These are phyloP conservation scores for Spodoptera litura DNA, from an alignment of 1,140 invertebrate species.

Conservation along the genomic window DNA sequence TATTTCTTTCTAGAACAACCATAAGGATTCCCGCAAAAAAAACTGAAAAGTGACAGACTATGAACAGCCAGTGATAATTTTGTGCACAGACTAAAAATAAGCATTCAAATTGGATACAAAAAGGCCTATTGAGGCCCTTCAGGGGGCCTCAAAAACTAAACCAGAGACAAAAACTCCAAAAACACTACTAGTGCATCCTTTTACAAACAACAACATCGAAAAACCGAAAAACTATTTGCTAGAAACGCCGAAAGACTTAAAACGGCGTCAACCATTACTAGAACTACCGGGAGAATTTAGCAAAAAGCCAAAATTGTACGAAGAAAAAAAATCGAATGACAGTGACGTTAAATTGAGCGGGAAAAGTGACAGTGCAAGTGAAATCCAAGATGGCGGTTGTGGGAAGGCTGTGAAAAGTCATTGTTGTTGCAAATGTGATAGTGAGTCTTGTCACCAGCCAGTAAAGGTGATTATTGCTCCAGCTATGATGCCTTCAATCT, in stretches of 20 bases:
- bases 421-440: slow-evolving; percentile 43
- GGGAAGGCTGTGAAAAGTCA: slow-evolving; percentile 43
- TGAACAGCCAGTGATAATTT: slow-evolving; percentile 18
- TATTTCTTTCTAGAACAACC: neutral
- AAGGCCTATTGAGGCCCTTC: slow-evolving; percentile 63
- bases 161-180: slow-evolving; percentile 54
- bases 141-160: slow-evolving; percentile 61
- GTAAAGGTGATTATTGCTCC: slow-evolving; percentile 78
- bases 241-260: slow-evolving; percentile 71
- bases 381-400: slow-evolving; percentile 51
- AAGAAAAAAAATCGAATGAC: slow-evolving; percentile 56
- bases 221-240: slow-evolving; percentile 67
- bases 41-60: neutral
- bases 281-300: slow-evolving; percentile 64
- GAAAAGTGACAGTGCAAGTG: slow-evolving; percentile 55
- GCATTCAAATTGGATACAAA: slow-evolving; percentile 77
- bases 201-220: slow-evolving; percentile 54
- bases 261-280: slow-evolving; percentile 69
- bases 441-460: slow-evolving; percentile 47
- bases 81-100: slow-evolving; percentile 49
- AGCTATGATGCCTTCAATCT: slow-evolving; percentile 76
- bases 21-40: neutral
- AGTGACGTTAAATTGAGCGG: slow-evolving; percentile 42
- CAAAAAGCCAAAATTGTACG: slow-evolving; percentile 72
- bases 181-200: slow-evolving; percentile 73